These are phyloP conservation scores for Monarcha castaneiventris DNA, from an alignment of 2,113 vertebrate genomes.

Conservation along the genomic window DNA sequence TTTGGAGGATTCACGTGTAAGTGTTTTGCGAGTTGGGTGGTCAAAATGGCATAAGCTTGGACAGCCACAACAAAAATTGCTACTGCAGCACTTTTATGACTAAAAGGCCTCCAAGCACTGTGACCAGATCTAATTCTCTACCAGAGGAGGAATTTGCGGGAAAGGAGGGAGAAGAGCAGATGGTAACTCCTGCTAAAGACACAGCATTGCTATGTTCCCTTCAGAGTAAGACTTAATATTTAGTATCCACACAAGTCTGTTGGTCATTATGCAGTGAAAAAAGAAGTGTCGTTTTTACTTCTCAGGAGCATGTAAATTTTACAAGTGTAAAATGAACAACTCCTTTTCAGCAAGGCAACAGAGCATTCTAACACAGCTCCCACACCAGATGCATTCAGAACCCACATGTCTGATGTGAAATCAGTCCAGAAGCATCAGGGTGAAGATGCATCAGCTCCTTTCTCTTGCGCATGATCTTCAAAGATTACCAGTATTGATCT, in stretches of 20 bases:
- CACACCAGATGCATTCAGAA: neutral
- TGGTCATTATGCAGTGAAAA: neutral
- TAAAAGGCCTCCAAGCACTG: neutral
- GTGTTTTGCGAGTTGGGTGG: neutral
- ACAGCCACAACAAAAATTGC: neutral
- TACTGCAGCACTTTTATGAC: neutral
- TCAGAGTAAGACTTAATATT: neutral
- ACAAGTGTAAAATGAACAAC: neutral
- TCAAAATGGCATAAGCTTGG: neutral
- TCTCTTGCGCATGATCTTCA: neutral
- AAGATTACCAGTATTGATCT: neutral
- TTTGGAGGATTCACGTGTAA: neutral
- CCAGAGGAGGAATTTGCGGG: neutral
- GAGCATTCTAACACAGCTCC: neutral
- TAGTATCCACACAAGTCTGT: neutral
- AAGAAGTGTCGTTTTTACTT: neutral
- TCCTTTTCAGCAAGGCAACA: neutral
- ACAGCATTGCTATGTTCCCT: neutral
- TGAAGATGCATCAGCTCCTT: neutral
- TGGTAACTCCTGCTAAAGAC: neutral
- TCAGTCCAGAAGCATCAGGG: neutral
- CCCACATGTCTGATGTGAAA: accelerated
- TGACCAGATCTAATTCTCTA: neutral
- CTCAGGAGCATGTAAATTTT: neutral
- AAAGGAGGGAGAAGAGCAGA: neutral